Base-by-base conservation (phyloP, 2,797 vertebrate species). In the Anisognathus igniventris region DNA sequence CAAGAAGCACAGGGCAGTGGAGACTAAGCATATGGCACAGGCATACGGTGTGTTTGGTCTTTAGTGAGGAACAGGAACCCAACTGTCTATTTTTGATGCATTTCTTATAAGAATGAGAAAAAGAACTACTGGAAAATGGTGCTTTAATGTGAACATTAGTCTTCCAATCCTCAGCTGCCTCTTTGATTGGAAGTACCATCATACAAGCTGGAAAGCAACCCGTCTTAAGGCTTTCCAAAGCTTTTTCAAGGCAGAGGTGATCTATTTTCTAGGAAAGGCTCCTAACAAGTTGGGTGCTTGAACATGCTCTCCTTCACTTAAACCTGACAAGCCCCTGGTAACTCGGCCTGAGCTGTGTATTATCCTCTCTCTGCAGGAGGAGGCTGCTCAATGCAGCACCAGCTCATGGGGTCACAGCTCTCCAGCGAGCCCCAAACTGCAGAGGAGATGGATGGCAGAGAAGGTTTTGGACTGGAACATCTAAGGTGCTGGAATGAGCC, bases 351-450 rank as follows among this genome's bases (percentile, higher is more conserved):
- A 73, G 53, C 53, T 76, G 44, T 45, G 14, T 3, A 8, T 57
- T 40, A 25, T 58, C 48, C n/a, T 37, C 2, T 0, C 21, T 30
- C 72, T 64, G 51, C 37, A 71, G 68, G 31, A 79, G 44, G 27
- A 86, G 28, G 30, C 64, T 51, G 61, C 57, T 64, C 42, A 54
- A 31, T 0, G 0, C 35, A 25, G 60, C 2, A 0, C 16, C 71
- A 56, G 60, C 24, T 47, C 70, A 42, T 0, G 6, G 68, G 39
- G 40, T 0, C 0, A 45, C 45, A 77, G 54, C 47, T 78, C 54
- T 60, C 58, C 51, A 67, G 35, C 0, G 0, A 70, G 53, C 17
- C 50, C 60, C 44, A 11, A 14, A 74, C 10, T 2, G 0, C 2
- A 3, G 30, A 6, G 16, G 35, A 89, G 24, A 28, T 24, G 20